phyloP scores from a whole-genome alignment of 2,888 invertebrate species.

The Holacanthella duospinosa region DNA sequence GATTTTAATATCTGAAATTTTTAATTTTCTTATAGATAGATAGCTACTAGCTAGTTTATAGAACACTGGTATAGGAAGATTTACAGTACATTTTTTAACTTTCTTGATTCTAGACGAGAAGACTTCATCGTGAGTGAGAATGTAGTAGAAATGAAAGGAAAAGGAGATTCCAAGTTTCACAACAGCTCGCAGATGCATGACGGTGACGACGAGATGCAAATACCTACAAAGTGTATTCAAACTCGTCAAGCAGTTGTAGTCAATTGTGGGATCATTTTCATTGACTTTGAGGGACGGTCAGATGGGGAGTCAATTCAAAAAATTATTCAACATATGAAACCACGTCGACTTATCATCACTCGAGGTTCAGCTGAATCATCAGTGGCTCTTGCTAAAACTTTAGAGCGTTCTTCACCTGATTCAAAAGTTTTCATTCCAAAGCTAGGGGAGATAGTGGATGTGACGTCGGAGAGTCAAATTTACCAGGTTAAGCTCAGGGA shows the following conservation, averaged over 20 bases:
- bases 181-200: neutral
- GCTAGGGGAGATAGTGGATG: conserved; percentile 77
- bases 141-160: conserved; percentile 54
- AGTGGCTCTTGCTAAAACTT: conserved; percentile 56
- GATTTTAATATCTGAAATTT: too few relatives aligned
- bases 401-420: conserved; percentile 54
- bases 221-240: conserved; percentile 81
- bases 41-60: too few relatives aligned
- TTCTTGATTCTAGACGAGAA: conserved; percentile 42
- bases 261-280: conserved; percentile 78
- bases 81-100: conserved; percentile 8
- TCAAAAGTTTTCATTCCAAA: conserved; percentile 68
- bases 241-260: conserved; percentile 63
- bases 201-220: conserved; percentile 51
- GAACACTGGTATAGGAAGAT: too few relatives aligned
- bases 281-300: conserved; percentile 86
- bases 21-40: too few relatives aligned
- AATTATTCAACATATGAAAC: conserved; percentile 68
- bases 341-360: conserved; percentile 67
- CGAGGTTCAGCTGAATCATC: conserved; percentile 62
- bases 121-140: conserved; percentile 57
- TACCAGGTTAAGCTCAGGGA: conserved; percentile 92
- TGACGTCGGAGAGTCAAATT: conserved; percentile 94
- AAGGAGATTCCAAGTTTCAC: conserved; percentile 8
- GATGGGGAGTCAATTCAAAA: conserved; percentile 56